A percentile compares a stretch with the other conserved stretches of the same genome.
Conservation (phyloP, 2,888 invertebrate species). For the Tipula lateralis region DNA sequence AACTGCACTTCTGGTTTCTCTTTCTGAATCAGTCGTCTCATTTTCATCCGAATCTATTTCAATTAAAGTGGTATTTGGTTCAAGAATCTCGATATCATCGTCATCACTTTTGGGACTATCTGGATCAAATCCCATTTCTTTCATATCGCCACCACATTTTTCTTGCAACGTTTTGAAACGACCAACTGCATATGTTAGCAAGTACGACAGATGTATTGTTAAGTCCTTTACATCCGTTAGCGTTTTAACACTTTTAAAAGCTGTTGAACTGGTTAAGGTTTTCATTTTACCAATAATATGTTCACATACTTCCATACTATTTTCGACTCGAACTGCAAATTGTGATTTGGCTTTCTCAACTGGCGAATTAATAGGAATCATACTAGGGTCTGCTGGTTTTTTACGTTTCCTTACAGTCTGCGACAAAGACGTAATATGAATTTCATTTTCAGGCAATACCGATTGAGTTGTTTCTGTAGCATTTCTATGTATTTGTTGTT, state of each 20-base stretch:
- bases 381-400: neutral
- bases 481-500: neutral
- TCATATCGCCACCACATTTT: conserved; percentile 47
- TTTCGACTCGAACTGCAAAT: conserved; percentile 46
- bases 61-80: conserved; percentile 47
- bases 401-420: neutral
- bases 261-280: conserved; percentile 48
- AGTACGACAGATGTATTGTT: conserved; percentile 48
- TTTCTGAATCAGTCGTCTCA: neutral
- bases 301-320: conserved; percentile 47
- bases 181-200: conserved; percentile 48
- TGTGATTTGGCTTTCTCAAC: conserved; percentile 44
- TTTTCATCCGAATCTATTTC: conserved; percentile 48
- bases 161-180: conserved; percentile 49
- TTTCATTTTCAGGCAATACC: neutral
- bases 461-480: neutral
- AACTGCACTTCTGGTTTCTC: neutral
- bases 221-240: conserved; percentile 47
- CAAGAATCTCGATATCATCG: conserved; percentile 49
- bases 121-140: conserved; percentile 38
- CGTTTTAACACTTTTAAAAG: conserved; percentile 46
- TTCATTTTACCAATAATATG: conserved; percentile 48
- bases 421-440: neutral
- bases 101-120: conserved; percentile 39
- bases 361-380: conserved; percentile 38